Evolutionary conservation across 1,140 invertebrate species (phyloP), one percentile per base, ranked within the genome.

Genomic region (Lepidurus apus): DNA sequence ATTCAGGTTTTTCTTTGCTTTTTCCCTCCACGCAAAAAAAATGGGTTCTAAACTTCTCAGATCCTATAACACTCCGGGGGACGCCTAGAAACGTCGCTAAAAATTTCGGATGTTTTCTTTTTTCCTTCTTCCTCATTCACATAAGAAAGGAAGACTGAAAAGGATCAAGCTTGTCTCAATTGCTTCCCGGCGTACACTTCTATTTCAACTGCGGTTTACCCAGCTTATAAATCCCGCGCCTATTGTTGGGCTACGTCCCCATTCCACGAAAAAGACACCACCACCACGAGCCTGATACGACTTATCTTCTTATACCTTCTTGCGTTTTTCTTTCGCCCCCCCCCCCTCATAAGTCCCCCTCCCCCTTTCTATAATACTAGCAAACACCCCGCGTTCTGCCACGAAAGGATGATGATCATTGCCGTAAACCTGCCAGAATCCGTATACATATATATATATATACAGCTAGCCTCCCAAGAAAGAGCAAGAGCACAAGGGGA

Each of bases 231-330:
- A 65, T 65, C 53, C 53, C 3, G 13, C 7, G 53, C 17, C 53
- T 65, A 65, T 65, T 65, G 53, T 65, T 65, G 17, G 13, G 9
- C 21, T 65, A n/a, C 53, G 8, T 17, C 21, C 6, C 53, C 21
- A 65, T 65, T 65, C 21, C 9, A 65, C 53, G 21, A 65, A 65
- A 65, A 21, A 65, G 21, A 65, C 53, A 65, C 53, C 53, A 65
- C 53, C 53, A 65, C 53, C 53, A 65, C 53, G 53, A 65, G 53
- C 17, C 17, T 65, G 53, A 65, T 65, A 65, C 53, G 53, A 65
- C 53, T 65, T 65, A 65, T 65, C 53, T 65, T 47, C 45, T 47
- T 47, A 47, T 47, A 47, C 45, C 45, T 47, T 65, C 53, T 65
- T 21, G 53, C 17, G 53, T 13, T 21, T 21, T 65, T 65, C 53